phyloP scores from a whole-genome alignment of 2,797 vertebrate species.

The Amphiprion clarkii region DNA sequence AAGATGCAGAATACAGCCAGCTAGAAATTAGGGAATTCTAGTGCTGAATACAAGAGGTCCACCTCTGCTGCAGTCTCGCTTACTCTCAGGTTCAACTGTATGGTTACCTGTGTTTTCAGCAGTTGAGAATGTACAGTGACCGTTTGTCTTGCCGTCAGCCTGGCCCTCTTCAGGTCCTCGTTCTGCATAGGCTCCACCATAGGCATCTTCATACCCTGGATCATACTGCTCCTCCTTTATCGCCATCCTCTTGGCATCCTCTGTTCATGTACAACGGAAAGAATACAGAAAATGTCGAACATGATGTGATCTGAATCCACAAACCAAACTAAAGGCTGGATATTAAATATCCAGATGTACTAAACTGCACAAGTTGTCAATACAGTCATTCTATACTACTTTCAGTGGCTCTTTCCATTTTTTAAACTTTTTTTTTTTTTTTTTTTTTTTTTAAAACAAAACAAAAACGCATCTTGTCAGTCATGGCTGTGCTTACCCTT shows the following conservation, averaged over 20 bases:
- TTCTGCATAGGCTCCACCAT: conserved; percentile 88
- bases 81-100: neutral
- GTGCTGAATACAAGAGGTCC: neutral
- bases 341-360: neutral
- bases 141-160: conserved; percentile 70
- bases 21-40: neutral
- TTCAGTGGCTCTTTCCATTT: neutral
- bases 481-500: conserved; percentile 85
- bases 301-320: neutral
- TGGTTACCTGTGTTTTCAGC: conserved; percentile 83
- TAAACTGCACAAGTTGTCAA: no score
- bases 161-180: conserved; percentile 59
- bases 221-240: conserved; percentile 98
- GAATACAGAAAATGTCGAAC: neutral
- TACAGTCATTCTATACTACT: neutral
- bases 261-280: conserved; percentile 74
- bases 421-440: neutral
- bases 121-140: conserved; percentile 86
- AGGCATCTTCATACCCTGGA: conserved; percentile 95
- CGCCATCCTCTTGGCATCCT: conserved; percentile 96
- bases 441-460: neutral
- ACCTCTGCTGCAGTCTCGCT: neutral
- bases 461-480: neutral
- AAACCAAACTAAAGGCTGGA: neutral
- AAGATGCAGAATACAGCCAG: neutral